Conservation (phyloP, 1,140 invertebrate genomes). For the Eumeta japonica region DNA sequence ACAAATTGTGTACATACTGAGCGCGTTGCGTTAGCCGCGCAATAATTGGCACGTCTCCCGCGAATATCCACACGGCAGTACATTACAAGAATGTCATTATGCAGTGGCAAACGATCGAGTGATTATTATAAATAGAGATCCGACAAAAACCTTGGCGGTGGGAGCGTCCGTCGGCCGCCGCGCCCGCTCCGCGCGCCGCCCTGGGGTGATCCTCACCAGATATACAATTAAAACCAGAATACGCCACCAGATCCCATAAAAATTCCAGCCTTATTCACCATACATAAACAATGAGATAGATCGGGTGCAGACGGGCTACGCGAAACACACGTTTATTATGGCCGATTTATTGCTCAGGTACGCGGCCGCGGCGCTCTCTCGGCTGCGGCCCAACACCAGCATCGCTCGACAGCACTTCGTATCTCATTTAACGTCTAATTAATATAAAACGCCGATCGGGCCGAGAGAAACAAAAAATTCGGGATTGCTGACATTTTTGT, state of each 20-base stretch:
- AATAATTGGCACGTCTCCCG: slow-evolving; percentile 55
- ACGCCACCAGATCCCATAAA: slow-evolving; percentile 40
- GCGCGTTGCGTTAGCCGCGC: slow-evolving; percentile 37
- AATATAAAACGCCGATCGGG: slow-evolving; percentile 51
- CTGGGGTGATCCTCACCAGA: slow-evolving; percentile 26
- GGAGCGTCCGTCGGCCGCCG: slow-evolving; percentile 22
- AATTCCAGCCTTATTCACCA: slow-evolving; percentile 53
- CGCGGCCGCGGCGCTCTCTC: slow-evolving; percentile 27
- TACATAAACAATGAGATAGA: slow-evolving; percentile 58
- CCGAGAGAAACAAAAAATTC: slow-evolving; percentile 57
- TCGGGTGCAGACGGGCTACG: slow-evolving; percentile 52
- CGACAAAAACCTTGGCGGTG: slow-evolving; percentile 44
- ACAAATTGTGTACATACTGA: slow-evolving; percentile 47
- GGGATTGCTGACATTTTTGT: slow-evolving; percentile 60
- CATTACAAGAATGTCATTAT: slow-evolving; percentile 56
- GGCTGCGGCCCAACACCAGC: no score
- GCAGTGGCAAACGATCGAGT: slow-evolving; percentile 47
- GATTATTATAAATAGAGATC: slow-evolving; percentile 55
- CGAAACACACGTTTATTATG: slow-evolving; percentile 53
- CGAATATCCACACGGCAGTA: slow-evolving; percentile 47
- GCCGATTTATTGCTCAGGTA: slow-evolving; percentile 46
- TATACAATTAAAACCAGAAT: slow-evolving; percentile 42
- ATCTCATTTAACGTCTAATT: slow-evolving; percentile 56
- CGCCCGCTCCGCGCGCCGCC: slow-evolving; percentile 14
- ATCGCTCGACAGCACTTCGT: slow-evolving; percentile 43